These are phyloP conservation scores for Dryobotodes eremita DNA, from an alignment of 2,888 invertebrate genomes.

Conservation along the genomic window DNA sequence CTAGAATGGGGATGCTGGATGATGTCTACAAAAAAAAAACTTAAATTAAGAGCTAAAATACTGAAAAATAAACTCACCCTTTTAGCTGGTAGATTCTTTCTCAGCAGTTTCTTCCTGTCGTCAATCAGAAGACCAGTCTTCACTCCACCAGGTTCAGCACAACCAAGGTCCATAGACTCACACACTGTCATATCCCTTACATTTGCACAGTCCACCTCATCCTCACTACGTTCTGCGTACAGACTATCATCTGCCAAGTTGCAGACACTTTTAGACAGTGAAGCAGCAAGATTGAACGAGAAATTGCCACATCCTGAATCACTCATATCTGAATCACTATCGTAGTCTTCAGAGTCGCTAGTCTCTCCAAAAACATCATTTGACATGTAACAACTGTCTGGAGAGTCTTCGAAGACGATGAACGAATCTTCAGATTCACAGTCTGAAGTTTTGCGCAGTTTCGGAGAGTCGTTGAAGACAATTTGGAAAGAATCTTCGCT, in stretches of 20 bases:
- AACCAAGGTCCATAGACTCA: conserved; percentile 27
- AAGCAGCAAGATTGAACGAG: conserved; percentile 72
- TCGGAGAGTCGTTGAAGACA: conserved; percentile 82
- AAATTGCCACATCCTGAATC: conserved; percentile 78
- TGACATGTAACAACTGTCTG: conserved; percentile 84
- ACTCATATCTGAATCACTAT: conserved; percentile 72
- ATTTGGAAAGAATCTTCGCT: conserved; percentile 88
- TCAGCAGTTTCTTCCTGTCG: conserved; percentile 75
- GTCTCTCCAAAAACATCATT: conserved; percentile 82
- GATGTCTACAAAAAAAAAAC: background rate
- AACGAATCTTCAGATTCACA: conserved; percentile 92
- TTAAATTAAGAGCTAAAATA: background rate
- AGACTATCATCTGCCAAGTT: conserved; percentile 85
- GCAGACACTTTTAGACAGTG: conserved; percentile 81
- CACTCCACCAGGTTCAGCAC: conserved; percentile 29
- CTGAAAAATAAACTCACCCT: conserved; percentile 74
- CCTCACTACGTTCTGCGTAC: conserved; percentile 76
- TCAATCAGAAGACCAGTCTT: conserved; percentile 77
- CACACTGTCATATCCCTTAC: conserved; percentile 37
- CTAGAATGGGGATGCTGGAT: background rate
- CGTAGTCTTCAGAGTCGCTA: conserved; percentile 68
- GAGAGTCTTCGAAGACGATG: conserved; percentile 88
- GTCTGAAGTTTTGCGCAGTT: conserved; percentile 80
- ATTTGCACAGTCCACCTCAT: conserved; percentile 83
- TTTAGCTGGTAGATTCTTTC: conserved; percentile 77